These are phyloP conservation scores for Drosophila littoralis DNA, from an alignment of 1,140 invertebrate species.

Conservation along the genomic window DNA sequence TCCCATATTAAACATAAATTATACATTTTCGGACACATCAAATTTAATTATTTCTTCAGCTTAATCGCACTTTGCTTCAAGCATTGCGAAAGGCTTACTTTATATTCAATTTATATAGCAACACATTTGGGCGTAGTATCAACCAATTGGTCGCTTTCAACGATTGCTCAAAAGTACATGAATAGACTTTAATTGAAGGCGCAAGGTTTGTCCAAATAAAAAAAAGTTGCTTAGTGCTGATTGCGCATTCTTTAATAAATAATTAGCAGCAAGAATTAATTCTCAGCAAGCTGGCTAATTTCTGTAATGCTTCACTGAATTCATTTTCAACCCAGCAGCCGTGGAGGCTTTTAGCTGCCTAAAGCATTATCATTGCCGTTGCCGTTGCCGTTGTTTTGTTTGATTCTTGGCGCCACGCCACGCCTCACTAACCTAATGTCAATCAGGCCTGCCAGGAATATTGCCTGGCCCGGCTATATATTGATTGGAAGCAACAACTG, in stretches of 20 bases:
- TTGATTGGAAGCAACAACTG: slow-evolving; percentile 32
- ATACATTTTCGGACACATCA: too few species aligned
- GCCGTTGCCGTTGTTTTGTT: slow-evolving; percentile 12
- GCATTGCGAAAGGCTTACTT: too few species aligned
- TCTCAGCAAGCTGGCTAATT: slow-evolving; percentile 26
- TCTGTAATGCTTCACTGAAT: slow-evolving; percentile 30
- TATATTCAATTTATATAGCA: too few species aligned
- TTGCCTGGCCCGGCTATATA: slow-evolving; percentile 17
- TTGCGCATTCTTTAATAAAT: slow-evolving; percentile 45
- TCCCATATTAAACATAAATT: too few species aligned
- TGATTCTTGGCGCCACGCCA: slow-evolving; percentile 25
- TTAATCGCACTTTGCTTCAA: too few species aligned
- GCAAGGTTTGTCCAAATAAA: background rate
- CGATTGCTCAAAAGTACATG: background rate
- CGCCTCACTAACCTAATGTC: slow-evolving; percentile 22
- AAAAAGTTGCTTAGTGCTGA: slow-evolving; percentile 22
- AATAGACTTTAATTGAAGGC: slow-evolving; percentile 4
- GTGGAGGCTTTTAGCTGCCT: slow-evolving; percentile 5
- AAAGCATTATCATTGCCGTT: background rate
- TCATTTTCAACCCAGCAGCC: slow-evolving; percentile 5
- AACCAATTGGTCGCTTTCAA: background rate
- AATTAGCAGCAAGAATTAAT: slow-evolving; percentile 44
- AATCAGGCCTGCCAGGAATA: slow-evolving; percentile 25
- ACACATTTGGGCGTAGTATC: too few species aligned
- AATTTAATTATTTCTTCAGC: too few species aligned